These are phyloP conservation scores for Fragum sueziense DNA, from an alignment of 2,888 invertebrate species.

Conservation along the genomic window DNA sequence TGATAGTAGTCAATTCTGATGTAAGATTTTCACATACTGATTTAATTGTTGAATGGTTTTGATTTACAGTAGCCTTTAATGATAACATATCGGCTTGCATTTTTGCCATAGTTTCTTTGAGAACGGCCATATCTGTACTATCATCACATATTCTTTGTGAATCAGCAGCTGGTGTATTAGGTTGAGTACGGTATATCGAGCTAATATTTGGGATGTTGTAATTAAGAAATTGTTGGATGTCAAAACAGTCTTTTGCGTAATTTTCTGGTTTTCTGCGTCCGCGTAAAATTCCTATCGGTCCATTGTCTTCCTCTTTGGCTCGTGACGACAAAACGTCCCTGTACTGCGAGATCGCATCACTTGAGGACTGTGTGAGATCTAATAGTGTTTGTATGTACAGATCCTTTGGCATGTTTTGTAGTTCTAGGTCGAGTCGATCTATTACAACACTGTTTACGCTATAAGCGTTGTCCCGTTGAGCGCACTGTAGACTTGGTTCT, in stretches of 20 bases:
- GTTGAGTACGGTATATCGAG: neutral
- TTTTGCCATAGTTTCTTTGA: neutral
- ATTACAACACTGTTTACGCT: neutral
- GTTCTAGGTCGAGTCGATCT: neutral
- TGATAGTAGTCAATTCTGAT: neutral
- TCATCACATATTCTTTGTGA: neutral
- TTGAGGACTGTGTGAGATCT: neutral
- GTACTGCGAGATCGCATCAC: neutral
- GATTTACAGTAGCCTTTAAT: neutral
- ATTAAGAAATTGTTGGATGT: neutral
- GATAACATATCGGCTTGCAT: neutral
- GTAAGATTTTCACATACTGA: neutral
- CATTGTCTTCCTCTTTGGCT: neutral
- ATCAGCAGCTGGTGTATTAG: neutral
- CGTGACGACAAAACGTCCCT: neutral
- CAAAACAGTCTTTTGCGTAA: neutral
- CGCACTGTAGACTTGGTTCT: neutral
- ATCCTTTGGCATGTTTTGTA: neutral
- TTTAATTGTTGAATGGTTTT: neutral
- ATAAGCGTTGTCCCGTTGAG: neutral
- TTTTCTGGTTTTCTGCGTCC: neutral
- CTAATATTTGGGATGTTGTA: neutral
- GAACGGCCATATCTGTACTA: neutral
- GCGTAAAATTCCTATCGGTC: neutral
- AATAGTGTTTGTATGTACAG: neutral